Percentiles rank a stretch among this genome's conserved stretches.
phyloP scores from a whole-genome alignment of 2,113 vertebrate genomes.

The Lanius collurio region DNA sequence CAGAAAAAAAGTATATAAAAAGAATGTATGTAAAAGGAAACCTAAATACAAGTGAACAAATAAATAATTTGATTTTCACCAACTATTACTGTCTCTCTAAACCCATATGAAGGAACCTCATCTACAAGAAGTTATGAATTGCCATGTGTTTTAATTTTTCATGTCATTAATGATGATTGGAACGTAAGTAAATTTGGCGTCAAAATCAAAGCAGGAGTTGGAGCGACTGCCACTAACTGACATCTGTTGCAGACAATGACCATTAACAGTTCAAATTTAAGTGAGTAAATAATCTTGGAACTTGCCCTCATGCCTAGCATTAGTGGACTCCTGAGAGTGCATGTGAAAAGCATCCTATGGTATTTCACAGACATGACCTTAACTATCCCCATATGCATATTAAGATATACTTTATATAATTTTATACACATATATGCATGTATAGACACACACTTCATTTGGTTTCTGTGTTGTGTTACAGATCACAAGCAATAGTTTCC shows the following conservation, averaged over 20 bases:
- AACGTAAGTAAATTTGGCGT: constrained; percentile 54
- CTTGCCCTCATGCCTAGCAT: constrained; percentile 36
- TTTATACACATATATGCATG: constrained; percentile 75
- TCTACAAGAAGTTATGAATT: constrained; percentile 49
- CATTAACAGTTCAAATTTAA: constrained; percentile 37
- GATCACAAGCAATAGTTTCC: constrained; percentile 70
- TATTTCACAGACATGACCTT: constrained; percentile 73
- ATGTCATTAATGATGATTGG: constrained; percentile 67
- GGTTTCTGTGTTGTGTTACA: constrained; percentile 74
- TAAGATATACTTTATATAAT: constrained; percentile 75
- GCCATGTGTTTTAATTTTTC: constrained; percentile 61
- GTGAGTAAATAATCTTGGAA: constrained; percentile 47
- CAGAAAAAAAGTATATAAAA: constrained; percentile 84
- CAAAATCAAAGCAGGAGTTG: constrained; percentile 66
- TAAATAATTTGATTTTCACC: constrained; percentile 79
- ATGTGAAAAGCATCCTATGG: constrained; percentile 59
- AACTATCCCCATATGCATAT: constrained; percentile 71
- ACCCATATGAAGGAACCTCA: constrained; percentile 52
- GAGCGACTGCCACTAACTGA: constrained; percentile 54
- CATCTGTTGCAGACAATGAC: constrained; percentile 30
- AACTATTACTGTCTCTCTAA: constrained; percentile 62
- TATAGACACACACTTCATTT: constrained; percentile 77
- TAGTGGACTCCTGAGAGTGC: constrained; percentile 55
- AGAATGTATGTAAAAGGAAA: constrained; percentile 78
- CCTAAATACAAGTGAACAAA: constrained; percentile 73